phyloP scores from a whole-genome alignment of 2,113 vertebrate species.

The Chloropsis cyanopogon region DNA sequence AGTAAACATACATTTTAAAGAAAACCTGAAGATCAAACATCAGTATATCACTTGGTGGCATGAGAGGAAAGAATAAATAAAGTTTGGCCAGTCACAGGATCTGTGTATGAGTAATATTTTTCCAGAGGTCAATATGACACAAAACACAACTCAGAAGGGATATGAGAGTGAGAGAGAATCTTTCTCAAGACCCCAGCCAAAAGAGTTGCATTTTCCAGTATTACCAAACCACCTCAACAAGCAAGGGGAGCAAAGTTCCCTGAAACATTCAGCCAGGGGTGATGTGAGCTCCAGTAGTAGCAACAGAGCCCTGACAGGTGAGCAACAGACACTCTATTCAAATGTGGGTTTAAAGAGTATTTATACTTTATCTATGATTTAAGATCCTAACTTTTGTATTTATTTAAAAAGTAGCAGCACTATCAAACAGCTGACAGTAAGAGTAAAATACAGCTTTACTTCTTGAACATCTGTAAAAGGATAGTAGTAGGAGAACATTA shows the following conservation, averaged over 20 bases:
- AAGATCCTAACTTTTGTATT: slow-evolving; percentile 12
- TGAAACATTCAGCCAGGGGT: not conserved
- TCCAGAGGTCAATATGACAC: not conserved
- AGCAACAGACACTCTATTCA: not conserved
- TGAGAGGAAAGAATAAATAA: not conserved
- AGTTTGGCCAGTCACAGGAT: not conserved
- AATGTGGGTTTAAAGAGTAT: not conserved
- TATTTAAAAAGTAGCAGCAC: slow-evolving; percentile 34
- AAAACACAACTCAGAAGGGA: not conserved
- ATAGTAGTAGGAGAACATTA: not conserved
- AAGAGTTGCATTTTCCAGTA: not conserved
- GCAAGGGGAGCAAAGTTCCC: not conserved
- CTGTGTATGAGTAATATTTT: not conserved
- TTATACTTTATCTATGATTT: not conserved
- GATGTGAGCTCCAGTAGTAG: not conserved
- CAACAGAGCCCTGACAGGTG: not conserved
- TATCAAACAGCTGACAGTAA: slow-evolving; percentile 28
- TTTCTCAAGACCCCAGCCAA: not conserved
- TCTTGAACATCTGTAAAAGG: slow-evolving; percentile 46
- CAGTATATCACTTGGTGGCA: not conserved
- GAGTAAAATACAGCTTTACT: slow-evolving; percentile 22
- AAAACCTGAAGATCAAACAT: not conserved
- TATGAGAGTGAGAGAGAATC: too few species aligned
- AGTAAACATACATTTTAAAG: not conserved
- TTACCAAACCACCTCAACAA: not conserved